Base-by-base conservation (phyloP, 1,140 invertebrate genomes). In the Drosophila grimshawi region DNA sequence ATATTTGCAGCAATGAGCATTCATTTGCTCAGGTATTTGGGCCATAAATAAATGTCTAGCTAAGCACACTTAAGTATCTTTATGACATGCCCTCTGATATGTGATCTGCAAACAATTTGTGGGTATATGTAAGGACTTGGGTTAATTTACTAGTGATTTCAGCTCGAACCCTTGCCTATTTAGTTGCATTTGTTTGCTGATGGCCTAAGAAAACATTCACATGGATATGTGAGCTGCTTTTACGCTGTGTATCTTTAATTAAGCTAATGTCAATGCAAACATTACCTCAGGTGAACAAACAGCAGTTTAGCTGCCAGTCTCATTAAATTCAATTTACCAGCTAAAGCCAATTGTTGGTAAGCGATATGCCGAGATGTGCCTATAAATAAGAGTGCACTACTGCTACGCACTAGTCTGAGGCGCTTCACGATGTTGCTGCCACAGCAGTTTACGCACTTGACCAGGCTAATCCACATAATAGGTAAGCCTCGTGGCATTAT, bases 181-280 rank as follows among this genome's bases (percentile, higher is more conserved):
- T 73, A 68, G 19, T 62, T 55, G 10, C 39, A 43, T 70, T 45
- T 56, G 32, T 56, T 66, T 46, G 52, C 35, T 27, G 35, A 55
- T 53, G 70, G 63, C 55, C 70, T 73, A 73, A 67, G 43, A 41
- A 68, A 65, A 76, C 61, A 68, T 19, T 19, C 19, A 59, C 53
- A 64, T 65, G 55, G 55, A 71, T 71, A 60, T 53, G 60, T 35
- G 33, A 7, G 19, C 48, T 63, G 68, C 19, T 19, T 19, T 19
- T 19, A 1, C 39, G 43, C 39, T 85, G 79, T 86, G 64, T 86
- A 56, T 70, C 72, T 77, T 88, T 88, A 81, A 88, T 88, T 88
- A 88, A 69, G 61, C 60, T 88, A 88, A 88, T 88, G 85, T 60
- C 77, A 70, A 41, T 27, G 73, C 56, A 88, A 88, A 88, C 74